Evolutionary conservation across 2,888 invertebrate genomes (phyloP).

Genomic region (Eurytoma adleriae): DNA sequence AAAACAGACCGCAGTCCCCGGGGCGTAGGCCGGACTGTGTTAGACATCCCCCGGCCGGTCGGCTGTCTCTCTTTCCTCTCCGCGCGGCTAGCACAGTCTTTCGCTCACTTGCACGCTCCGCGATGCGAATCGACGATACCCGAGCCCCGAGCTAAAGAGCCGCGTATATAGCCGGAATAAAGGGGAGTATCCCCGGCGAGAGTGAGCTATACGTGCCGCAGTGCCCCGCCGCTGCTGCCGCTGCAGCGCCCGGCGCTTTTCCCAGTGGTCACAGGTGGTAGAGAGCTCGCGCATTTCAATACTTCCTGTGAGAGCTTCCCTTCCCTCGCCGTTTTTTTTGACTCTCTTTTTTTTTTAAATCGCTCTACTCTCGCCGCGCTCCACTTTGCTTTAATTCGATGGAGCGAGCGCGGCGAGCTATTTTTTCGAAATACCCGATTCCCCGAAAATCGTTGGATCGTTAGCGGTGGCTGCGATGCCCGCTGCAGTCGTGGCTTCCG

Average conservation of each 20-base stretch:
- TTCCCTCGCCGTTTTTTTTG: neutral
- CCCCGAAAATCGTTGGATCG: too few species aligned
- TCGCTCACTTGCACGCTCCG: conserved; percentile 17
- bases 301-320: neutral
- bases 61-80: neutral
- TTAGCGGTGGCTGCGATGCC: too few species aligned
- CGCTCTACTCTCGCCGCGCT: too few species aligned
- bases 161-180: conserved; percentile 5
- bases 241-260: conserved; percentile 10
- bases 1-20: conserved; percentile 49
- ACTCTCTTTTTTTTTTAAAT: too few species aligned
- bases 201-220: conserved; percentile 17
- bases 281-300: conserved; percentile 29
- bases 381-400: neutral
- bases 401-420: neutral
- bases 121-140: conserved; percentile 33
- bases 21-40: conserved; percentile 37
- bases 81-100: conserved; percentile 3
- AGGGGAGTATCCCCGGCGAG: conserved; percentile 10
- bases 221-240: neutral
- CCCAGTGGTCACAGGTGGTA: conserved; percentile 26
- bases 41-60: conserved; percentile 12
- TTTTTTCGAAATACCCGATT: neutral
- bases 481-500: too few species aligned
- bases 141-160: conserved; percentile 18